Base-by-base conservation (phyloP, 2,888 invertebrate genomes). In the Caenorhabditis angaria region DNA sequence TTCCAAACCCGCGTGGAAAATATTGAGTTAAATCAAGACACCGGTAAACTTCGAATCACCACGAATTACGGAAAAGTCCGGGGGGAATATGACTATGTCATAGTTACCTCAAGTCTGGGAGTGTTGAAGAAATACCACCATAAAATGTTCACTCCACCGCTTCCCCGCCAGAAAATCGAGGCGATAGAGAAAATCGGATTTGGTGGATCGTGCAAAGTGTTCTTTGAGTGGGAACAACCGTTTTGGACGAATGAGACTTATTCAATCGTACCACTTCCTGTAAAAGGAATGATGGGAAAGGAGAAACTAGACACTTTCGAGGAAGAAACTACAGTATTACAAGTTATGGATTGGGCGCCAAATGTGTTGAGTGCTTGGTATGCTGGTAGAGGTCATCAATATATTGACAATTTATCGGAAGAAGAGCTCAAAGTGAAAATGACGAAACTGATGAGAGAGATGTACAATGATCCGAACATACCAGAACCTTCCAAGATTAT, bases 101-200 rank as follows among this genome's bases (percentile, higher is more conserved):
- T 85, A 61, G 83, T 84, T 6, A 85, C 85, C 1, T 75, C 81
- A 6, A 80, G 84, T 8, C 65, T 85, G n/a, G 85, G 85, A 12
- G 84, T 84, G 65, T 70, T 85, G 50, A 85, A 85, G 59, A 78
- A 77, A 48, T 81, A 76, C 53, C 78, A 78, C 65, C 65, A 75
- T 41, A 71, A 50, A 27, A 74, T 81, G 53, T 81, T 81, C 71
- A 77, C 77, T 2, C 81, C 81, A 47, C 68, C 76, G 10, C 58
- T 80, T 1, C 82, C 84, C 22, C 54, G 77, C 29, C 68, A 76
- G n/a, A 79, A 81, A 59, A 65, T 82, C n/a, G 81, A 82, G 50
- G 80, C 81, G 2, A 84, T 84, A 27, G 80, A 82, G 29, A 78
- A 78, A 56, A 76, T 78, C 24, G 78, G 84, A 12, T 84, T 84